Conservation (phyloP, 2,888 invertebrate species). For the Leptinotarsa haldemani region DNA sequence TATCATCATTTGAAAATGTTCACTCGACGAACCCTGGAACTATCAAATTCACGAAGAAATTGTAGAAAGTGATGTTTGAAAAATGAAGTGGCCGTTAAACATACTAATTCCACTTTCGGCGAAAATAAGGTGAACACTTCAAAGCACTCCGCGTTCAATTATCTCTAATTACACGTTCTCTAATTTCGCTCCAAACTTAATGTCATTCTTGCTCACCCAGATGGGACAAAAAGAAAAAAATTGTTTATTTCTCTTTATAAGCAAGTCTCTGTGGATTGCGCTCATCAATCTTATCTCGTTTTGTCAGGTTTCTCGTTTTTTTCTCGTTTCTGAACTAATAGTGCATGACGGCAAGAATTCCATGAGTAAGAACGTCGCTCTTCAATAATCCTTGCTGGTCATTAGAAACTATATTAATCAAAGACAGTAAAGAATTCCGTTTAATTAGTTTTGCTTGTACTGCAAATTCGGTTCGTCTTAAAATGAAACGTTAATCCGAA, state of each 20-base stretch:
- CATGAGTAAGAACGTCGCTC: neutral
- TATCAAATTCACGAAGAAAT: neutral
- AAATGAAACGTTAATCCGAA: no score
- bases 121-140: neutral
- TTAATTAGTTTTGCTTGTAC: no score
- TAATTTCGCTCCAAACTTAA: neutral
- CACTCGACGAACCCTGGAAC: no score
- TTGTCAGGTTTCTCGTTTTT: slow-evolving; percentile 1
- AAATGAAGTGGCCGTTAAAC: neutral
- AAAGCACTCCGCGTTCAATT: neutral
- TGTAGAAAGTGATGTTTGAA: neutral
- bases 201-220: neutral
- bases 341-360: neutral
- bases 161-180: slow-evolving; percentile 6
- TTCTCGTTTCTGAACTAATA: slow-evolving; percentile 3
- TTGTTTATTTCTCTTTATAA: neutral
- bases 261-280: neutral
- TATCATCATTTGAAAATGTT: no score
- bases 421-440: neutral
- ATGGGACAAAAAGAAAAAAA: neutral
- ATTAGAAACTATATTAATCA: neutral
- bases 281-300: slow-evolving; percentile 5
- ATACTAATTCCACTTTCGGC: neutral
- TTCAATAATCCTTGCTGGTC: neutral
- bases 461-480: no score